Evolutionary conservation across 2,888 invertebrate genomes (phyloP), one percentile per base, ranked within the genome.

Genomic region (Eupithecia abbreviata): DNA sequence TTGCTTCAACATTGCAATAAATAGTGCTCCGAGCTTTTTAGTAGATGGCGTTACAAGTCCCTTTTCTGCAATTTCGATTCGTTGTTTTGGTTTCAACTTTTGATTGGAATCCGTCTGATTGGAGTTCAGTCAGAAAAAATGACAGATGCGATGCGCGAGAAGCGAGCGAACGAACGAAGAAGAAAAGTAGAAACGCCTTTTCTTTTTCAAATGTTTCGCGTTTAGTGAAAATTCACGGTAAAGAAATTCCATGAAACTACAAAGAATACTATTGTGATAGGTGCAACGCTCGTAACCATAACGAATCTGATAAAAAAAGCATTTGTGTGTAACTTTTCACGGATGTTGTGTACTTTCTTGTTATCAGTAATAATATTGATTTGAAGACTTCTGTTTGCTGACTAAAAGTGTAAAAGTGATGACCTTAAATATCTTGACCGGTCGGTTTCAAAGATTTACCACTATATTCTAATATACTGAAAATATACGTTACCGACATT

Each of bases 31-130:
- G 5, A 42, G 7, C 2, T 13, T 66, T 42, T 15, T 62, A 65
- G 68, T 42, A 83, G 82, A 81, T 82, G 82, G 77, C 81, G 80
- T 62, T 77, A 77, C 42, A 49, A 58, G 76, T 70, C 77, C 79
- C 77, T 80, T 80, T 62, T 49, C 9, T 58, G 3, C 7, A 13
- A 30, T n/a, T 71, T 67, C 51, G 18, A 70, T 76, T 55, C 43
- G 71, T 76, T 81, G 75, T 43, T 80, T 79, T 77, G 76, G 67
- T 68, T 76, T 72, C 76, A 62, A 30, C 2, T 30, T 79, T 55
- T 68, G 68, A 68, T 68, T 73, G 55, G 66, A 66, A 42, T 65
- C 42, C 66, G 18, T 45, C 43, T n/a, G 67, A 45, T 67, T 67
- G 43, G 7, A 58, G 58, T 67, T 67, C n/a, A 43, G 41, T 66